Conservation (phyloP, 2,888 invertebrate genomes). For the Prostheceraeus crozeri region DNA sequence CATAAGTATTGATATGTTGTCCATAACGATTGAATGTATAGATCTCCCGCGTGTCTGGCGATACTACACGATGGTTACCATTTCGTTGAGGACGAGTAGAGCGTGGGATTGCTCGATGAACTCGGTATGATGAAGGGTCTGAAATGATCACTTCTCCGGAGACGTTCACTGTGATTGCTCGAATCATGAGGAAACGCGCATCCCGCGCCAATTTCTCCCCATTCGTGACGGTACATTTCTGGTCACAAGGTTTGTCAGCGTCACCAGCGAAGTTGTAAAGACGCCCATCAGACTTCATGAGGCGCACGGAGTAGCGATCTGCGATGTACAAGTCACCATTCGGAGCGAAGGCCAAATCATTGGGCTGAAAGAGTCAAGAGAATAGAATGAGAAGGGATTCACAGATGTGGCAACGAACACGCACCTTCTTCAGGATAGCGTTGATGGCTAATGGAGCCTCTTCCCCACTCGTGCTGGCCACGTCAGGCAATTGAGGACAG, state of each 20-base stretch:
- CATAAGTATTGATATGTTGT: constrained; percentile 87
- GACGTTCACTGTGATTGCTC: constrained; percentile 45
- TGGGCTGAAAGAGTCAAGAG: too few relatives aligned
- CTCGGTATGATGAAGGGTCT: background rate
- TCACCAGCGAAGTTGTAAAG: background rate
- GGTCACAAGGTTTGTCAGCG: constrained; percentile 62
- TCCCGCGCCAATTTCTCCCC: too few relatives aligned
- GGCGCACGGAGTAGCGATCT: constrained; percentile 59
- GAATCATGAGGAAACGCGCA: constrained; percentile 61
- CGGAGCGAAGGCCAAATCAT: constrained; percentile 75
- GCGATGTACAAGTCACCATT: constrained; percentile 84
- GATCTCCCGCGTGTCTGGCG: constrained; percentile 82
- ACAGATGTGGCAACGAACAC: too few relatives aligned
- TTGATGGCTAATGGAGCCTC: constrained; percentile 67
- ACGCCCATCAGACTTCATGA: background rate
- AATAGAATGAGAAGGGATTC: too few relatives aligned
- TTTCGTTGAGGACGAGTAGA: constrained; percentile 35
- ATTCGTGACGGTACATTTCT: too few relatives aligned
- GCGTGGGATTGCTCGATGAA: background rate
- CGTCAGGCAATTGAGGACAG: constrained; percentile 62
- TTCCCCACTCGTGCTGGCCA: constrained; percentile 49
- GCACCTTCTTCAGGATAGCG: constrained; percentile 66
- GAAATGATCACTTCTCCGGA: constrained; percentile 11
- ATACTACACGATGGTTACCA: constrained; percentile 75
- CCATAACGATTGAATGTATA: constrained; percentile 66